A percentile compares a stretch with the other conserved stretches of the same genome.
phyloP scores from a whole-genome alignment of 2,888 invertebrate species.

The Phlogophora meticulosa region DNA sequence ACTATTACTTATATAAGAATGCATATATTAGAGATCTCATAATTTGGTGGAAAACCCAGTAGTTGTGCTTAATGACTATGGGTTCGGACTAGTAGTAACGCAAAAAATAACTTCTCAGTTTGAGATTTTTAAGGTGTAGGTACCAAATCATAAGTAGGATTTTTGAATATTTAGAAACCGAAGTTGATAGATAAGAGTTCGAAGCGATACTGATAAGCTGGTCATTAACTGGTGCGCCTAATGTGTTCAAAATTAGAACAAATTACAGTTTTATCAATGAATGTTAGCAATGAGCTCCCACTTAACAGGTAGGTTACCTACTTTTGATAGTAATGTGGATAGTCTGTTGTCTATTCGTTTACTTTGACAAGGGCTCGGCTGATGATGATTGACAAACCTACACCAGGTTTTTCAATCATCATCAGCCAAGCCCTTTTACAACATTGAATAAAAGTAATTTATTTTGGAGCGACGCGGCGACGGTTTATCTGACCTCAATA shows the following conservation, averaged over 20 bases:
- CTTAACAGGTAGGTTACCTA: neutral
- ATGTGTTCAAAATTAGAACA: constrained; percentile 28
- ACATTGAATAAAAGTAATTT: no score
- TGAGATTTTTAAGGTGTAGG: constrained; percentile 41
- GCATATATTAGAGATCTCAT: constrained; percentile 31
- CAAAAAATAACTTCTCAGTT: neutral
- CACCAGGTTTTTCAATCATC: no score
- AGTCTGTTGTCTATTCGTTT: no score
- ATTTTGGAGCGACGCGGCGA: no score
- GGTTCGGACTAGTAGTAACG: neutral
- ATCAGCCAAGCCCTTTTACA: no score
- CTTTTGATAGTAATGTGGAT: neutral
- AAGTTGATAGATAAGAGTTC: constrained; percentile 49
- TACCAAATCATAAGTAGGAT: neutral
- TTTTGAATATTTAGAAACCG: constrained; percentile 8
- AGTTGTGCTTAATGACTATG: neutral
- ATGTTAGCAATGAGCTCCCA: constrained; percentile 23
- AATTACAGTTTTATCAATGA: constrained; percentile 33
- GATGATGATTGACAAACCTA: no score
- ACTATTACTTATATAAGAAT: constrained; percentile 23
- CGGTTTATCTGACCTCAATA: no score
- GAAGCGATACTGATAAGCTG: constrained; percentile 9
- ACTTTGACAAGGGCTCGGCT: no score
- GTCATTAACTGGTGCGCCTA: constrained; percentile 18
- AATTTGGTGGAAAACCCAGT: constrained; percentile 17